Conservation (phyloP, 1,140 invertebrate genomes). For the Philotrypesis tridentata region DNA sequence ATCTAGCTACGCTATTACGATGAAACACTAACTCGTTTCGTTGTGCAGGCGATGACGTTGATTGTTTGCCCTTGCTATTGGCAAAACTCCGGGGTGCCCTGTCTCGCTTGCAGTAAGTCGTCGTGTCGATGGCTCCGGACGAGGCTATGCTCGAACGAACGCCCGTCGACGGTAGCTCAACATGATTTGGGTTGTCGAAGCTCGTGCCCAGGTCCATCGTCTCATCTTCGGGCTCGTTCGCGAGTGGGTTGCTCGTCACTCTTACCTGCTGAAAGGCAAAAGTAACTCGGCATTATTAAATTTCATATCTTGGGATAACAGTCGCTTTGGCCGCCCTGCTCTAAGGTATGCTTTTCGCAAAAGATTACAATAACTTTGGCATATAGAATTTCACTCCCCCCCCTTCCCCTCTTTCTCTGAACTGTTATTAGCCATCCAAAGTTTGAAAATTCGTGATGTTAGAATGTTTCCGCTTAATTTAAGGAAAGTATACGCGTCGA, state of each 20-base stretch:
- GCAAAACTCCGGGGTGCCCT: constrained; percentile 67
- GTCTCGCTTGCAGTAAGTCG: constrained; percentile 82
- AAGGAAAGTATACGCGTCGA: no score
- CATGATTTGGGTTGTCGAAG: constrained; percentile 84
- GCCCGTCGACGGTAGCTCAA: constrained; percentile 75
- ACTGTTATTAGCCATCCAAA: no score
- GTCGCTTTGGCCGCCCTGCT: neutral
- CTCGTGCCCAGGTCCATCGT: constrained; percentile 77
- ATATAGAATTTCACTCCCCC: no score
- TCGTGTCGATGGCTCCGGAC: constrained; percentile 77
- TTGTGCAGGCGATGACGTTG: constrained; percentile 52
- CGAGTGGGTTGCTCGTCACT: constrained; percentile 85
- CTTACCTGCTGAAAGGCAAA: constrained; percentile 73
- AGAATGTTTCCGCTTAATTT: no score
- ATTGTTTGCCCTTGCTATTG: constrained; percentile 43
- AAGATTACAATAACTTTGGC: no score
- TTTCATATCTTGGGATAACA: neutral
- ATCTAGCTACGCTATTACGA: no score
- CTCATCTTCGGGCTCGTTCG: constrained; percentile 79
- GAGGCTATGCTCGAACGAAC: constrained; percentile 61
- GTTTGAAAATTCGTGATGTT: no score
- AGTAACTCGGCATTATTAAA: neutral
- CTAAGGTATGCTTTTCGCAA: no score
- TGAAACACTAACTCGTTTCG: constrained; percentile 65
- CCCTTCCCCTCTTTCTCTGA: no score